These are phyloP conservation scores for Diadophis punctatus DNA, from an alignment of 2,113 vertebrate species.

Conservation along the genomic window DNA sequence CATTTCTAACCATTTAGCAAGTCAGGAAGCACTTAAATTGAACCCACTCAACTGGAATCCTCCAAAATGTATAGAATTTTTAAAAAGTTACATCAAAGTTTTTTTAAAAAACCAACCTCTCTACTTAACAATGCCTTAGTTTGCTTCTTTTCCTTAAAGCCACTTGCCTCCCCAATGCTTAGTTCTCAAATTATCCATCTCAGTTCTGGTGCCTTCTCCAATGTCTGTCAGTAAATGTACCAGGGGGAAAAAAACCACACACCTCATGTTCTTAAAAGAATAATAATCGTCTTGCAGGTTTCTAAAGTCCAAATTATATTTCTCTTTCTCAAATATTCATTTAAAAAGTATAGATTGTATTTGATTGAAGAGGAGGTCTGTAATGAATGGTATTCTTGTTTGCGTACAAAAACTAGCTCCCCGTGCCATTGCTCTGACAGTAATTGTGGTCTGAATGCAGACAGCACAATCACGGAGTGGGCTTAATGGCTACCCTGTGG, in stretches of 20 bases:
- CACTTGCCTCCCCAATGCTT: constrained; percentile 28
- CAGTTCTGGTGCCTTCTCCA: constrained; percentile 43
- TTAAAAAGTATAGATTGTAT: constrained; percentile 62
- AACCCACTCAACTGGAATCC: constrained; percentile 19
- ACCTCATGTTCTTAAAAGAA: constrained; percentile 60
- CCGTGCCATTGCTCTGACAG: constrained; percentile 67
- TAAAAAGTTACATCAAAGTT: not conserved
- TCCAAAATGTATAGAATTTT: constrained; percentile 1
- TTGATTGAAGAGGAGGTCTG: constrained; percentile 70
- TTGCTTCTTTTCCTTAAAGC: not conserved
- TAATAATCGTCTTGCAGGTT: constrained; percentile 58
- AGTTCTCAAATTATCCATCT: constrained; percentile 33
- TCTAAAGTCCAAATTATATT: constrained; percentile 56
- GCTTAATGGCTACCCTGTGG: constrained; percentile 72
- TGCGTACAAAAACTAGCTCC: constrained; percentile 69
- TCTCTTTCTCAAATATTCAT: constrained; percentile 70
- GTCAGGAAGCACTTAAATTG: constrained; percentile 24
- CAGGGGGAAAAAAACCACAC: not conserved
- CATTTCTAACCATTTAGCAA: constrained; percentile 29
- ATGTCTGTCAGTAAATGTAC: constrained; percentile 51
- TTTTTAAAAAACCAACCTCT: constrained; percentile 21
- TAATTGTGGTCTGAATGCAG: constrained; percentile 71
- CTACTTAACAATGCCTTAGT: constrained; percentile 49
- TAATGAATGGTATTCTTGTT: constrained; percentile 70
- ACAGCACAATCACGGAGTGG: constrained; percentile 43